Evolutionary conservation across 2,888 invertebrate genomes (phyloP), one percentile per base, ranked within the genome.

Genomic region (Ormyrus pomaceus): DNA sequence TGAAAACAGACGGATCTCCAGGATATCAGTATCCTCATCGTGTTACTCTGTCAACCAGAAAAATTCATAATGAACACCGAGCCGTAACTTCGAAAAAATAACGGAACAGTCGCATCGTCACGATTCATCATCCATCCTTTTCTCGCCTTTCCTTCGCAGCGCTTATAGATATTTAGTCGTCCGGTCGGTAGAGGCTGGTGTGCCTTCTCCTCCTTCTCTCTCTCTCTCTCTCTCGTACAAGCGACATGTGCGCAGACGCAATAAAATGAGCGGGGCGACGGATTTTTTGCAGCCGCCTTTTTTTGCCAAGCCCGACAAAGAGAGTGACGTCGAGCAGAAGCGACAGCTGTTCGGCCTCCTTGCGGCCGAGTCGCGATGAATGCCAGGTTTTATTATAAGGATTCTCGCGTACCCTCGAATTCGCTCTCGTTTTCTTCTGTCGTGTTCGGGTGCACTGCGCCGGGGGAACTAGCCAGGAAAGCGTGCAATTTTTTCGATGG

Each of bases 281-380:
- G 34, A 34, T 51, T 34, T 61, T 19, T 51, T 51, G 6, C n/a
- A 11, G 48, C 34, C 13, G 64, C 34, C 55, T 62, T 74, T 66
- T 56, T 56, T 66, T 50, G n/a, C 34, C 34, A 34, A 34, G 56
- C 51, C 34, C 56, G 45, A 48, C 58, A 46, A 9, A 6, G 56
- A 10, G 45, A 48, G 58, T 78, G 72, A 78, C 72, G 72, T 48
- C 13, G 55, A 53, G 50, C 66, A 48, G 48, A 72, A 78, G 51
- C 72, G 72, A 72, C 78, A 78, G 65, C 78, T 78, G 78, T 59
- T 72, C 48, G 58, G 59, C 66, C 65, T 66, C 69, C 51, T 48
- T 13, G 45, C 50, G 66, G 45, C 53, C 10, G 19, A 6, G 48
- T 9, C 19, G 34, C 56, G 56, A 59, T 51, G 66, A 66, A 59